phyloP scores from a whole-genome alignment of 2,797 vertebrate genomes.

The Eulemur mongoz region DNA sequence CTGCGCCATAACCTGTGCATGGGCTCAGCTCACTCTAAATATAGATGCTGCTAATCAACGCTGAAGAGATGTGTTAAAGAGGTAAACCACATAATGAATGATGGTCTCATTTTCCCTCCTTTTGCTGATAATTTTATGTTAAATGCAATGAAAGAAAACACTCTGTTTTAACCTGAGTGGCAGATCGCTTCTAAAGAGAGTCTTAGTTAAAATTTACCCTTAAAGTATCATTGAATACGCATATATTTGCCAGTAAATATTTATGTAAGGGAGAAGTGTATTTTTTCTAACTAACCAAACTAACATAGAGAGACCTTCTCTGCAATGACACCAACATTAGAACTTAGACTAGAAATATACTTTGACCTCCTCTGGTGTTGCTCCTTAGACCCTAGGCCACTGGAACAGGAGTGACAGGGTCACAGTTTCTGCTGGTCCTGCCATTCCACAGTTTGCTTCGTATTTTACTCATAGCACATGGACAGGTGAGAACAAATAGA shows the following conservation, averaged over 20 bases:
- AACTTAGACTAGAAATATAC: constrained; percentile 8
- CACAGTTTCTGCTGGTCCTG: not conserved
- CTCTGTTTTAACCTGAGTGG: not conserved
- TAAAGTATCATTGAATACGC: not conserved
- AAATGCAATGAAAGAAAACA: not conserved
- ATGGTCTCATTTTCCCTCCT: not conserved
- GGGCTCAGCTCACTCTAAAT: not conserved
- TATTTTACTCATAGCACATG: not conserved
- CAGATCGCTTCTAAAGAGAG: not conserved
- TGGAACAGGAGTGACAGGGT: too few species aligned
- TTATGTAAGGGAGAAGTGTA: not conserved
- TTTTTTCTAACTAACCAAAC: not conserved
- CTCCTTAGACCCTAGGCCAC: not conserved
- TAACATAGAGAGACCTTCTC: not conserved
- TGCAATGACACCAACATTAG: not conserved
- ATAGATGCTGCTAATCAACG: not conserved
- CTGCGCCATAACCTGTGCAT: not conserved
- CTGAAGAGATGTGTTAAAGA: constrained; percentile 23
- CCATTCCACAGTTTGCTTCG: not conserved
- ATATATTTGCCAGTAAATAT: not conserved
- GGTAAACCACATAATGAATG: not conserved
- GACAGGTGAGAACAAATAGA: not conserved
- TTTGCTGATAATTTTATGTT: not conserved
- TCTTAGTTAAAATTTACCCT: not conserved
- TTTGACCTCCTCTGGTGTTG: not conserved